phyloP scores from a whole-genome alignment of 2,888 invertebrate genomes.

The Malachius bipustulatus region DNA sequence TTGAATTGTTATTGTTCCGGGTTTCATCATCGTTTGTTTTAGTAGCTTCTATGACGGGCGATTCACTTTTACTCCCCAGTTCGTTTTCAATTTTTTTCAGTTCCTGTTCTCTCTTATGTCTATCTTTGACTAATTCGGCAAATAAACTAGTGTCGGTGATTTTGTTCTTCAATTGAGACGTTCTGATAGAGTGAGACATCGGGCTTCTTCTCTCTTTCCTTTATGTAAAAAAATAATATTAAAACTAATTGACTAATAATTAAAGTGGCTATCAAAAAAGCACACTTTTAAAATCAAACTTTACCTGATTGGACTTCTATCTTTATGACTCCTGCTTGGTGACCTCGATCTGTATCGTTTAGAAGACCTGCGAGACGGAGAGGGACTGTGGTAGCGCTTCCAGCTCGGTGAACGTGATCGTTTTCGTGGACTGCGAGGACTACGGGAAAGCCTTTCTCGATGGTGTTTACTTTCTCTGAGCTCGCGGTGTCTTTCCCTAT shows the following conservation, averaged over 20 bases:
- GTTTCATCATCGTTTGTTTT: slow-evolving; percentile 18
- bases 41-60: slow-evolving; percentile 15
- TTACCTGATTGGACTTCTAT: slow-evolving; percentile 19
- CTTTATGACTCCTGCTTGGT: slow-evolving; percentile 31
- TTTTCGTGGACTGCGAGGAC: no score
- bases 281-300: not conserved
- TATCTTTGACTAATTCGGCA: slow-evolving; percentile 78
- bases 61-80: slow-evolving; percentile 49
- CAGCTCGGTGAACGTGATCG: slow-evolving; percentile 39
- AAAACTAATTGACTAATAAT: slow-evolving; percentile 7
- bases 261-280: slow-evolving; percentile 2
- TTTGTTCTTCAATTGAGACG: slow-evolving; percentile 61
- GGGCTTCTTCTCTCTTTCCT: slow-evolving; percentile 28
- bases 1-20: slow-evolving; percentile 16
- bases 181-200: slow-evolving; percentile 36
- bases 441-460: no score
- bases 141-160: slow-evolving; percentile 83
- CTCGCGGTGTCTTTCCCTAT: slow-evolving; percentile 38
- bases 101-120: slow-evolving; percentile 69
- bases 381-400: slow-evolving; percentile 36
- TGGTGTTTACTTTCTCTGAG: slow-evolving; percentile 39
- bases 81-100: slow-evolving; percentile 56
- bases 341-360: slow-evolving; percentile 43
- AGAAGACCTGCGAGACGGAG: slow-evolving; percentile 31
- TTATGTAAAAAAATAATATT: slow-evolving; percentile 17